Evolutionary conservation across 1,140 invertebrate genomes (phyloP), one percentile per base, ranked within the genome.

Genomic region (Ganaspis sp.): DNA sequence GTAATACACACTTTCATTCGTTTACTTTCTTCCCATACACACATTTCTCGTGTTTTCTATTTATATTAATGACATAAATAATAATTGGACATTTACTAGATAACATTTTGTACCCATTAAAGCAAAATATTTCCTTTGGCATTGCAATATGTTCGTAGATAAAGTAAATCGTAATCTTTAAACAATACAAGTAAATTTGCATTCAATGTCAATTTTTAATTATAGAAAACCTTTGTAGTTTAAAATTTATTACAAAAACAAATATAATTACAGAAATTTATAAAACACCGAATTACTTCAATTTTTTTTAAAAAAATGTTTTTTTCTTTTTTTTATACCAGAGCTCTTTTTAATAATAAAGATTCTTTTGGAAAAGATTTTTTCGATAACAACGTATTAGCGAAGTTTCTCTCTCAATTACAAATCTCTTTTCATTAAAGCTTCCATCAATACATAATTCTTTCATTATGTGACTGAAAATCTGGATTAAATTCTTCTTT

Each of bases 121-220:
- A 76, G 70, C 54, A 69, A 81, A 76, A 78, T 77, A 64, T 74
- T 69, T 70, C 76, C 81, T 83, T 84, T 84, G 74, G 83, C 23
- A 64, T 64, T 64, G 58, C 58, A 64, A 64, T 64, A 26, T 64
- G 54, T 64, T 64, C 54, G 26, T 64, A 64, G 23, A 64, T 26
- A 64, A 29, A 29, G 12, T 34, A 34, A 9, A 29, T 26, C 23
- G 9, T 26, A 58, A 26, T 34, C 23, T 83, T 77, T 81, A 26
- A 85, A 69, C 40, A 54, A 70, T 76, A 84, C 69, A 79, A 49
- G 19, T 64, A n/a, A n/a, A n/a, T 15, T 26, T 5, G 23, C 23
- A 23, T 26, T n/a, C 21, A 29, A 29, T 64, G 15, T 64, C 4
- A 49, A 64, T 64, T 64, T 64, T 5, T 29, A 23, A 19, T 19